Base-by-base conservation (phyloP, 2,888 invertebrate genomes). In the Drosophila aldrichi region DNA sequence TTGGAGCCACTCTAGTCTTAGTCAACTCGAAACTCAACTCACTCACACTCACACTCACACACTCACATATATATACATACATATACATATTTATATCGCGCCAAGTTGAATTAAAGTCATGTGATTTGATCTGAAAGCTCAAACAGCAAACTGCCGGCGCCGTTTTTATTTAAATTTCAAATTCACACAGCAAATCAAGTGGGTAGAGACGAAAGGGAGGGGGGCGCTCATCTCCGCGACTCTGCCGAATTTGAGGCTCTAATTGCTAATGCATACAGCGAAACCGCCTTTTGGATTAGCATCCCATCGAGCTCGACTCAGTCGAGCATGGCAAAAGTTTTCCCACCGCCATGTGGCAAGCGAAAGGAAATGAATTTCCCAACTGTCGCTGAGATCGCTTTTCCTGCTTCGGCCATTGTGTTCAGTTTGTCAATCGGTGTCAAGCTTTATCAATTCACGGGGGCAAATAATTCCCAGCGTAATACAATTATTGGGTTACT, bases 41-140 rank as follows among this genome's bases (percentile, higher is more conserved):
- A 36, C 0, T 34, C 25, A 6, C 25, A 9, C 43, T 20, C 34
- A 12, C 34, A n/a, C 57, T n/a, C 43, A 36, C 55, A 36, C 43
- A 7, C 22, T 48, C 62, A 40, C 40, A 54, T 40, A 46, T 40
- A 34, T 55, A 34, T 40, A 56, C 62, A 65, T 63, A 63, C 51
- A 51, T 58, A 62, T 43, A 68, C 65, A 85, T 84, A 87, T 84
- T 82, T 84, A 86, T 84, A 80, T 65, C 75, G 72, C 74, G 73
- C 57, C 68, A 80, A 85, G 72, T 83, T 80, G 79, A 87, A 87
- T 84, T 84, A 84, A 84, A 84, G 76, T 84, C 84, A 84, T 87
- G 84, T 84, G 84, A 81, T 81, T 70, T 70, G 78, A 84, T 81
- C 70, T 70, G 56, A 80, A 76, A 76, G 67, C 59, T 49, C 46